phyloP scores from a whole-genome alignment of 1,140 invertebrate genomes.

The Drosophila grimshawi region DNA sequence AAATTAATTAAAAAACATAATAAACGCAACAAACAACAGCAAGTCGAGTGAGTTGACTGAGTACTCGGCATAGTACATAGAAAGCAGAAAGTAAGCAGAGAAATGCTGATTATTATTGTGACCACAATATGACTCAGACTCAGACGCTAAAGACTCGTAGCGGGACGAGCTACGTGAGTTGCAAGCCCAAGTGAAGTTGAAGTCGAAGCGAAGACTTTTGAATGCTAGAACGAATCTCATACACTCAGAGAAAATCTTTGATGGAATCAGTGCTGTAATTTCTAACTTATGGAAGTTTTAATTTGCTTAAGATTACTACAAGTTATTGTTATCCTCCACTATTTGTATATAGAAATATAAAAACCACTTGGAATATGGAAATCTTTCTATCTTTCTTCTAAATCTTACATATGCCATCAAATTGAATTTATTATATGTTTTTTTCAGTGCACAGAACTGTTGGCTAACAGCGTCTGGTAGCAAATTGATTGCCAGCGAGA shows the following conservation, averaged over 20 bases:
- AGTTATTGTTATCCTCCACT: too few relatives aligned
- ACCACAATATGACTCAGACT: constrained; percentile 35
- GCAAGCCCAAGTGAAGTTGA: constrained; percentile 34
- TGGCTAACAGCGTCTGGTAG: constrained; percentile 4
- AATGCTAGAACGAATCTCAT: constrained; percentile 47
- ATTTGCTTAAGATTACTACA: too few relatives aligned
- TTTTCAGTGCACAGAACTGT: background rate
- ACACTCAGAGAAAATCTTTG: background rate
- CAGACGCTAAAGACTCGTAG: constrained; percentile 1
- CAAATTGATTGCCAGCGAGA: constrained; percentile 63
- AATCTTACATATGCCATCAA: too few relatives aligned
- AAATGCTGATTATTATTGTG: constrained; percentile 71
- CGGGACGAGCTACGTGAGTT: constrained; percentile 55
- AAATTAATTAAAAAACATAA: constrained; percentile 72
- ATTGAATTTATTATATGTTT: background rate
- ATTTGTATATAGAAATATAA: too few relatives aligned
- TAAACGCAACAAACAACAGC: constrained; percentile 12
- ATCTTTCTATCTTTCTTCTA: too few relatives aligned
- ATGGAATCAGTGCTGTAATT: too few relatives aligned
- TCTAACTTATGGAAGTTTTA: too few relatives aligned
- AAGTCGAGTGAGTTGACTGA: background rate
- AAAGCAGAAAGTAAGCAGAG: constrained; percentile 69
- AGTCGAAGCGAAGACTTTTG: constrained; percentile 14
- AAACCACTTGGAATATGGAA: too few relatives aligned
- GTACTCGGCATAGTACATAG: constrained; percentile 7